Base-by-base conservation (phyloP, 2,888 invertebrate species). In the Lampropteryx suffumata region DNA sequence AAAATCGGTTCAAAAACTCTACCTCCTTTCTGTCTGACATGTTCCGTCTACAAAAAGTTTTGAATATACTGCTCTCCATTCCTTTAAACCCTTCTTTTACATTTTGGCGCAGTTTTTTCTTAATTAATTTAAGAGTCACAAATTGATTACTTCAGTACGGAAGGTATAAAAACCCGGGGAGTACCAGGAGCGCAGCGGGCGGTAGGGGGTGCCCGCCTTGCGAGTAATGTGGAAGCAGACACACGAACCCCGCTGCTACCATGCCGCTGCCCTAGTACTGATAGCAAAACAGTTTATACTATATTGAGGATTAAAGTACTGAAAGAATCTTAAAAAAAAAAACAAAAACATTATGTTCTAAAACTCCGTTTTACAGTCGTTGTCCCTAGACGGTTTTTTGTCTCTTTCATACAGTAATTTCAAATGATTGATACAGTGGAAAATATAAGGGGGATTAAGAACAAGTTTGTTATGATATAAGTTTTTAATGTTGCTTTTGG, bases 141-240 rank as follows among this genome's bases (percentile, higher is more conserved):
- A 89, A 90, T 90, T 89, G 89, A 90, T 89, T 90, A 89, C 86
- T 89, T 87, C 85, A 84, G 82, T 83, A 76, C 50, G 79, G 82
- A 81, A 85, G 81, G 84, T 82, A 87, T 85, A 88, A 88, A 88
- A 87, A 87, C 81, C 11, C 75, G 80, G 82, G 79, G 86, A 69
- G 84, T 70, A 79, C 84, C 76, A 82, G 81, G 83, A 80, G 79
- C 80, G 71, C 82, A 73, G 70, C 71, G 76, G 82, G 79, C 61
- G 77, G 76, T 55, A 65, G 71, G 82, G 79, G 77, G 79, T 80
- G 83, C 77, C 76, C 80, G 79, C 84, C 85, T 82, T 83, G 82
- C 86, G 84, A 89, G 88, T 86, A 89, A 90, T 90, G 90, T 90
- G 89, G 83, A 89, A 88, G 89, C 83, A 89, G 89, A 89, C 90